Evolutionary conservation across 2,797 vertebrate genomes (phyloP).

Genomic region (Pachyuromys duprasi): DNA sequence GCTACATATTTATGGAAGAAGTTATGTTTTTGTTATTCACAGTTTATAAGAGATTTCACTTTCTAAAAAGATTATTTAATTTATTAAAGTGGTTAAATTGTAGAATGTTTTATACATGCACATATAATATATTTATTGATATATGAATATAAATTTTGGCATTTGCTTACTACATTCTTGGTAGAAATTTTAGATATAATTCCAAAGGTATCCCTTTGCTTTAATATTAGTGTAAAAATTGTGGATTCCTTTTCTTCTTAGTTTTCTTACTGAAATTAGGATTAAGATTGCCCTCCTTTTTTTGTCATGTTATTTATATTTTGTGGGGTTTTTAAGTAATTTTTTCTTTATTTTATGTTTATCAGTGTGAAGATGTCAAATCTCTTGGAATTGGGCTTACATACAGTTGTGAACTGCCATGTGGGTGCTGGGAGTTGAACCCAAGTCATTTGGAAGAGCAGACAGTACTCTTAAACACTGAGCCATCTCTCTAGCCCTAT

Average conservation of each 20-base stretch:
- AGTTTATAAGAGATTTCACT: background rate
- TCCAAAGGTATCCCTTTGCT: background rate
- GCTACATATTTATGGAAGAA: background rate
- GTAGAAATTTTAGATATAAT: background rate
- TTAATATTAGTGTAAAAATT: background rate
- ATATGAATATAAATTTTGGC: background rate
- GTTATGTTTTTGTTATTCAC: background rate
- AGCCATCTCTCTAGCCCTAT: too few species aligned
- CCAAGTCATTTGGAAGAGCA: too few species aligned
- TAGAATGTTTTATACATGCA: background rate
- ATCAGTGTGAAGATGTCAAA: too few species aligned
- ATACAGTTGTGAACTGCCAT: too few species aligned
- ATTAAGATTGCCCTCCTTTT: background rate
- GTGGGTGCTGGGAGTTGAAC: too few species aligned
- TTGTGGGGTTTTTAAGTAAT: background rate
- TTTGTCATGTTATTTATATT: background rate
- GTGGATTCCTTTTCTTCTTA: background rate
- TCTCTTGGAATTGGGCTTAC: too few species aligned
- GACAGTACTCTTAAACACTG: too few species aligned
- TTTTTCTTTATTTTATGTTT: too few species aligned
- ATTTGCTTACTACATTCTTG: background rate
- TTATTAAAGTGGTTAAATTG: background rate
- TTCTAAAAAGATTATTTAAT: background rate
- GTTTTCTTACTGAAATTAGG: background rate
- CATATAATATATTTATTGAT: background rate